Evolutionary conservation across 1,140 invertebrate genomes (phyloP), one percentile per base, ranked within the genome.

Genomic region (Sycobia sp.): DNA sequence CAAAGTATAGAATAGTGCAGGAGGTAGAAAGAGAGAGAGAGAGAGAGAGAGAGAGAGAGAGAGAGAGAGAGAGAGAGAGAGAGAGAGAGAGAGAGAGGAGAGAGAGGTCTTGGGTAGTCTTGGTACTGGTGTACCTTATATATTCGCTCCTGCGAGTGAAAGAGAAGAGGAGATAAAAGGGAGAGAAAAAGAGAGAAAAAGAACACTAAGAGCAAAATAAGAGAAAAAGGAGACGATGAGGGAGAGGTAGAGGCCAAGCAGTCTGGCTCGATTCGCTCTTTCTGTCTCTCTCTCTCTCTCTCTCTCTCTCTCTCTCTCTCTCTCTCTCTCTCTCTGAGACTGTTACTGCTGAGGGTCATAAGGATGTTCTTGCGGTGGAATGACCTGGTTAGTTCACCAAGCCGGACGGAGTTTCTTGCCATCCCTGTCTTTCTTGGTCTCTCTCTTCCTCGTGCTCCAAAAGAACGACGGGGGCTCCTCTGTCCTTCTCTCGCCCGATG

Each of bases 301-400:
- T 51, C 29, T 23, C 25, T 13, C 39, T 39, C n/a, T 49, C 64
- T 29, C 25, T 32, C 29, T 51, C 50, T 11, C 7, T 47, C 44
- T 58, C 47, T 34, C 47, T 46, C 38, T 39, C 32, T 38, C 18
- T 11, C 29, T 32, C 29, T 4, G 11, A 4, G 5, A 11, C 29
- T 32, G 5, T 32, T 34, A n/a, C n/a, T n/a, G 9, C 43, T 25
- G 50, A 62, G 59, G 59, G 59, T 62, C 59, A 62, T 49, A 54
- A 53, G 51, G 39, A 62, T 62, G 50, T 4, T 49, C 51, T 55
- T 49, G 54, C 61, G 61, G 61, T 63, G 61, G 61, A 63, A 63
- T 63, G 61, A 63, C 61, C 61, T 57, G 61, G 54, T 63, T 63
- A 63, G 51, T 62, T 56, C 34, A 32, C 34, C 53, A 10, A 34